Conservation (phyloP, 1,140 invertebrate genomes). For the Pseudomyrmex cubaensis region DNA sequence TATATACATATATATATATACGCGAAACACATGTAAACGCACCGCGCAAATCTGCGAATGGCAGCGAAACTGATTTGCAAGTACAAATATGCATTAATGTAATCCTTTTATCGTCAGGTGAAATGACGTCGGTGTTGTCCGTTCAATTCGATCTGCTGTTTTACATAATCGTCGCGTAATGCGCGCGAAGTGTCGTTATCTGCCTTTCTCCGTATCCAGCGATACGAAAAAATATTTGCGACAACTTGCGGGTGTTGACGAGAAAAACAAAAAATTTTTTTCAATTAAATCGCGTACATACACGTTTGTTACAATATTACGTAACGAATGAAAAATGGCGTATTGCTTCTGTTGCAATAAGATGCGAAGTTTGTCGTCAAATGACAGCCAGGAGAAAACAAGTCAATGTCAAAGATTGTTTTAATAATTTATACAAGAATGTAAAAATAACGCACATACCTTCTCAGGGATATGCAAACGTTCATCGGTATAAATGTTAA, state of each 20-base stretch:
- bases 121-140: conserved; percentile 29
- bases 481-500: neutral
- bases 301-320: neutral
- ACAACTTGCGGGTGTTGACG: neutral
- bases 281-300: too few relatives aligned
- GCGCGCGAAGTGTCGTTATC: neutral
- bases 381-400: too few relatives aligned
- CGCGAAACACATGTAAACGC: conserved; percentile 4
- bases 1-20: neutral
- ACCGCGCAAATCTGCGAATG: conserved; percentile 33
- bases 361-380: too few relatives aligned
- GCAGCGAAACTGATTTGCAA: conserved; percentile 54
- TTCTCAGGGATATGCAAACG: too few relatives aligned
- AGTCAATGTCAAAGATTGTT: too few relatives aligned
- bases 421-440: neutral
- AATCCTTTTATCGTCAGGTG: conserved; percentile 45
- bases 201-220: neutral
- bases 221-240: neutral
- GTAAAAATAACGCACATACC: neutral
- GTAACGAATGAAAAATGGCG: too few relatives aligned
- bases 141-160: neutral
- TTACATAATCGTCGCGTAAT: neutral
- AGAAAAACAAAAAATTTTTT: too few relatives aligned
- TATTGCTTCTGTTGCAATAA: too few relatives aligned
- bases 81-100: conserved; percentile 45